Conservation (phyloP, 2,888 invertebrate species). For the Mongoloraphidia duomilia region DNA sequence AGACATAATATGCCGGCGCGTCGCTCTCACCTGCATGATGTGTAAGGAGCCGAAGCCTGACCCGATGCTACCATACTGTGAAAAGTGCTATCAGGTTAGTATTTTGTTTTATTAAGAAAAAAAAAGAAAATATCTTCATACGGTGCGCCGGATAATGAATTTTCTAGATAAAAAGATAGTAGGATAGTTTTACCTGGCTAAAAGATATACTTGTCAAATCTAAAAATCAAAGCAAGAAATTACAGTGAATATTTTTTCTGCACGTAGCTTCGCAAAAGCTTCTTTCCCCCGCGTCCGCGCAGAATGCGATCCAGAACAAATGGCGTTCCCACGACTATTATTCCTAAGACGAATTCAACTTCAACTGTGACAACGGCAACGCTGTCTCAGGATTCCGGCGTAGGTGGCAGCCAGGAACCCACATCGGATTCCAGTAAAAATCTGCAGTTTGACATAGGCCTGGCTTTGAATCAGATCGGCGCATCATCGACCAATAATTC, state of each 20-base stretch:
- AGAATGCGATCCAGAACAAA: slow-evolving; percentile 19
- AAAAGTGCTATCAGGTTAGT: slow-evolving; percentile 53
- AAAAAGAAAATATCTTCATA: slow-evolving; percentile 2
- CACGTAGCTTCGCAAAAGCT: slow-evolving; percentile 46
- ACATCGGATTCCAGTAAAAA: slow-evolving; percentile 7
- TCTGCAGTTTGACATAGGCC: slow-evolving; percentile 1
- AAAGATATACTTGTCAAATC: too few relatives aligned
- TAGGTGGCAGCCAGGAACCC: slow-evolving; percentile 28
- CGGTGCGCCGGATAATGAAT: too few relatives aligned
- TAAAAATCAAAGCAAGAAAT: too few relatives aligned
- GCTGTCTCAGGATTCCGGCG: slow-evolving; percentile 26
- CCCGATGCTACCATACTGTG: slow-evolving; percentile 51
- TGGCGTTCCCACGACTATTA: slow-evolving; percentile 7
- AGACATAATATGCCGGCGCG: too few relatives aligned
- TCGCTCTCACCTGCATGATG: slow-evolving; percentile 35
- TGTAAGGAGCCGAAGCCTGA: slow-evolving; percentile 45
- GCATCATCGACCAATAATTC: neutral
- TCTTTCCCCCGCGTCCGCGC: slow-evolving; percentile 51
- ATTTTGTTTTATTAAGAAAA: slow-evolving; percentile 8
- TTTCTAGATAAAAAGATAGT: too few relatives aligned
- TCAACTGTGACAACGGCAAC: neutral
- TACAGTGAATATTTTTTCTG: neutral
- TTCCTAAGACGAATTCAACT: slow-evolving; percentile 3
- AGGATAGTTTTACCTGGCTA: too few relatives aligned
- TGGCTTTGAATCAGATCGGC: neutral